phyloP scores from a whole-genome alignment of 2,888 invertebrate genomes.

The Andrena flavipes region DNA sequence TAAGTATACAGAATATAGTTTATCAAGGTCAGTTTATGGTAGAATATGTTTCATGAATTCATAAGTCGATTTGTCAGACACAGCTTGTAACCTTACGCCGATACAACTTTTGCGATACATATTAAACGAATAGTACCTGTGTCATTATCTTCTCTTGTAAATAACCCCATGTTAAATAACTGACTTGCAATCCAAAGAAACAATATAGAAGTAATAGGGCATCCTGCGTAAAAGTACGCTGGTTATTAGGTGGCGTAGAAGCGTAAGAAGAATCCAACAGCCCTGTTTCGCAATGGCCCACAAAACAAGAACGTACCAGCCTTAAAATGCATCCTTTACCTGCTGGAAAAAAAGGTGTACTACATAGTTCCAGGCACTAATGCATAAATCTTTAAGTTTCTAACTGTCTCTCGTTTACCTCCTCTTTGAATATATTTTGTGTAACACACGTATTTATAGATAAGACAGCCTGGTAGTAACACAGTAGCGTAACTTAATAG shows the following conservation, averaged over 20 bases:
- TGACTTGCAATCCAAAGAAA: conserved; percentile 94
- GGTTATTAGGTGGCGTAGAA: conserved; percentile 76
- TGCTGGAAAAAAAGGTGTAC: conserved; percentile 46
- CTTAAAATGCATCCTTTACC: conserved; percentile 85
- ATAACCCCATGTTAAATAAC: conserved; percentile 98
- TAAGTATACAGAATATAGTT: background rate
- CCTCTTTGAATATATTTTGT: conserved; percentile 93
- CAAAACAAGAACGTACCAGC: conserved; percentile 86
- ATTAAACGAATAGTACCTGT: conserved; percentile 85
- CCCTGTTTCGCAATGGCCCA: conserved; percentile 86
- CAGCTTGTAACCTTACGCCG: background rate
- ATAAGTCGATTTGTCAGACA: background rate
- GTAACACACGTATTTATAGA: conserved; percentile 92
- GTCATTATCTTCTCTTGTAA: conserved; percentile 99
- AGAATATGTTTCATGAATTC: background rate
- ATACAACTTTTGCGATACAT: background rate
- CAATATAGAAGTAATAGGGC: conserved; percentile 90
- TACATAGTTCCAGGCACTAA: conserved; percentile 44
- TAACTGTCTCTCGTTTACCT: conserved; percentile 85
- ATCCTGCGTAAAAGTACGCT: conserved; percentile 87
- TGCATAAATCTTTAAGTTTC: background rate
- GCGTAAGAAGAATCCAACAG: conserved; percentile 79
- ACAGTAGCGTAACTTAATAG: conserved; percentile 95
- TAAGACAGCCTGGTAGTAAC: conserved; percentile 92
- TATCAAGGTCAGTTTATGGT: background rate